Evolutionary conservation across 2,888 invertebrate species (phyloP).

Genomic region (Hymenopus coronatus): DNA sequence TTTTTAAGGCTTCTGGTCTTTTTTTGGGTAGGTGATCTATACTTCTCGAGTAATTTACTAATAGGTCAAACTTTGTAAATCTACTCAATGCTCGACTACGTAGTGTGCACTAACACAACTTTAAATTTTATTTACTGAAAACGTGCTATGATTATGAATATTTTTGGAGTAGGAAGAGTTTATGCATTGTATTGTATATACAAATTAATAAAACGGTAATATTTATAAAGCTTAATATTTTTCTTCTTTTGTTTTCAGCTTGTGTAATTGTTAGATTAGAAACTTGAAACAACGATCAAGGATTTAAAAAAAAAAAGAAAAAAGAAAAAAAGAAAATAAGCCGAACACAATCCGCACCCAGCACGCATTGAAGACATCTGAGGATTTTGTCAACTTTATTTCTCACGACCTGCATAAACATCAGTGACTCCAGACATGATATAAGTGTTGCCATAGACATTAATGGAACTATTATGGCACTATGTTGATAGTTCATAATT

Average conservation of each 20-base stretch:
- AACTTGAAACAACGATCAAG: slow-evolving; percentile 52
- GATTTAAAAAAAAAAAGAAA: slow-evolving; percentile 31
- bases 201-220: not conserved
- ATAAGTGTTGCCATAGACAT: slow-evolving; percentile 21
- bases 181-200: not conserved
- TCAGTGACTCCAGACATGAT: slow-evolving; percentile 21
- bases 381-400: slow-evolving; percentile 58
- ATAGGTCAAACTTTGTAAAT: not conserved
- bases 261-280: slow-evolving; percentile 61
- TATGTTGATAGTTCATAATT: slow-evolving; percentile 2
- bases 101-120: not conserved
- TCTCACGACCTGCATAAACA: slow-evolving; percentile 27
- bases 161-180: not conserved
- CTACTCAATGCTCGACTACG: not conserved
- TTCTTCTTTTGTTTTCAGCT: slow-evolving; percentile 55
- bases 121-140: no score
- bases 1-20: not conserved
- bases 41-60: not conserved
- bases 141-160: no score
- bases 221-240: not conserved
- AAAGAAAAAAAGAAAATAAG: slow-evolving; percentile 34
- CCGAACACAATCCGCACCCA: slow-evolving; percentile 68
- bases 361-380: slow-evolving; percentile 89
- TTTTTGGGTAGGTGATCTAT: not conserved
- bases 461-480: slow-evolving; percentile 11